Percentiles rank a stretch among this genome's conserved stretches.
phyloP scores from a whole-genome alignment of 2,113 vertebrate genomes.

The Oxyura jamaicensis region DNA sequence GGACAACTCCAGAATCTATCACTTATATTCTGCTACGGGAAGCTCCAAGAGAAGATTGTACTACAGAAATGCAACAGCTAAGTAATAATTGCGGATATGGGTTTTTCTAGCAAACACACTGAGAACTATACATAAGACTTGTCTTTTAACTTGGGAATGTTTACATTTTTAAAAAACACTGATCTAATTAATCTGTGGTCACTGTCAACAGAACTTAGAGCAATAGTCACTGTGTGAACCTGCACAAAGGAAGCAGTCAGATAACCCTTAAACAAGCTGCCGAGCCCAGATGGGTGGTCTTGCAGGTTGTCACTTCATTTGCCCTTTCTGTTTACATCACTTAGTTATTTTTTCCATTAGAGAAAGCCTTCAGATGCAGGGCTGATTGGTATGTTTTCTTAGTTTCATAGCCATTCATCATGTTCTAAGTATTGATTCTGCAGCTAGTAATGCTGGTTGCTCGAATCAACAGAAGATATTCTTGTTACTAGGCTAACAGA shows the following conservation, averaged over 20 bases:
- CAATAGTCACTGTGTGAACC: slow-evolving; percentile 3
- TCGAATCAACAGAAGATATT: not conserved
- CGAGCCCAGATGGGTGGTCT: slow-evolving; percentile 59
- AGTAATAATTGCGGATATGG: not conserved
- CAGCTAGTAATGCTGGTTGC: not conserved
- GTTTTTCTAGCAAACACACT: not conserved
- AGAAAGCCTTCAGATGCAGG: slow-evolving; percentile 20
- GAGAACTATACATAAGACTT: not conserved
- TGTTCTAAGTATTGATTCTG: slow-evolving; percentile 56
- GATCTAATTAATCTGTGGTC: slow-evolving; percentile 38
- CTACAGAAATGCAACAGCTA: not conserved
- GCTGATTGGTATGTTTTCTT: slow-evolving; percentile 52
- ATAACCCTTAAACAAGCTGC: slow-evolving; percentile 35
- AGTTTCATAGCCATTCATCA: slow-evolving; percentile 38
- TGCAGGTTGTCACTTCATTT: slow-evolving; percentile 29
- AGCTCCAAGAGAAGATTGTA: not conserved
- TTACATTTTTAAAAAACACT: slow-evolving; percentile 22
- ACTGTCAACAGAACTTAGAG: slow-evolving; percentile 48
- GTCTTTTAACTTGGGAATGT: slow-evolving; percentile 21
- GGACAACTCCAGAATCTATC: not conserved
- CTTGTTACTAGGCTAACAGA: not conserved
- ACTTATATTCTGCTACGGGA: not conserved
- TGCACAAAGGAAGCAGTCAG: slow-evolving; percentile 39
- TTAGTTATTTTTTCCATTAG: slow-evolving; percentile 60
- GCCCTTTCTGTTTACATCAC: slow-evolving; percentile 59